Evolutionary conservation across 2,888 invertebrate genomes (phyloP), one percentile per base, ranked within the genome.

Genomic region (Thymelicus sylvestris): DNA sequence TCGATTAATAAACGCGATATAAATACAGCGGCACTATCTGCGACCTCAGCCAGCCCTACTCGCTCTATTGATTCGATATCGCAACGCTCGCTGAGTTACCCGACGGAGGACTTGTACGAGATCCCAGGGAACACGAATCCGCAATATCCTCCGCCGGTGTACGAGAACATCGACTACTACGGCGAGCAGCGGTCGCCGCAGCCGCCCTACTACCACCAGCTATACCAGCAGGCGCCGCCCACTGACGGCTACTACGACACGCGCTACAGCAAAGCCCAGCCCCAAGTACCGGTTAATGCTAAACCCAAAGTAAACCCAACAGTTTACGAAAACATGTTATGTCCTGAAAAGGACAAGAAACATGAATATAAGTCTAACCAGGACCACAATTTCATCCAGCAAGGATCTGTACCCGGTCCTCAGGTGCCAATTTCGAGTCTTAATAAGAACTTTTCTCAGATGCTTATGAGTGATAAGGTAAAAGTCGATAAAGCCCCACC

Each of bases 111-210:
- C 78, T 80, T 93, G 71, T 93, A 92, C 74, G 94, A 89, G 81
- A 93, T 92, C 77, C 90, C 91, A 72, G 91, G 89, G 59, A 88
- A 89, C 78, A 89, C 93, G 15, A 88, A 85, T 76, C 76, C 84
- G 68, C 89, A 88, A 75, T 91, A 89, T 79, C 86, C 92, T 55
- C 87, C 92, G 61, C 88, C 92, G 57, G 96, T 97, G 39, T 97
- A 97, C 84, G 97, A 97, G 86, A 97, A 97, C 87, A 95, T 97
- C 67, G 97, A 97, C 77, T 97, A 97, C 84, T 97, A 97, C 91
- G 94, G 95, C 6, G 95, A 95, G 69, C 93, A 94, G 76, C 90
- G 93, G 7, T 89, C 93, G 10, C 92, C 94, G 44, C 95, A 94
- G 83, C 95, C 95, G 38, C 95, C 95, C 1, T 96, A 95, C 81